Percentiles rank a stretch among this genome's conserved stretches.
phyloP scores from a whole-genome alignment of 2,113 vertebrate genomes.

The Sarotherodon lohbergeri region DNA sequence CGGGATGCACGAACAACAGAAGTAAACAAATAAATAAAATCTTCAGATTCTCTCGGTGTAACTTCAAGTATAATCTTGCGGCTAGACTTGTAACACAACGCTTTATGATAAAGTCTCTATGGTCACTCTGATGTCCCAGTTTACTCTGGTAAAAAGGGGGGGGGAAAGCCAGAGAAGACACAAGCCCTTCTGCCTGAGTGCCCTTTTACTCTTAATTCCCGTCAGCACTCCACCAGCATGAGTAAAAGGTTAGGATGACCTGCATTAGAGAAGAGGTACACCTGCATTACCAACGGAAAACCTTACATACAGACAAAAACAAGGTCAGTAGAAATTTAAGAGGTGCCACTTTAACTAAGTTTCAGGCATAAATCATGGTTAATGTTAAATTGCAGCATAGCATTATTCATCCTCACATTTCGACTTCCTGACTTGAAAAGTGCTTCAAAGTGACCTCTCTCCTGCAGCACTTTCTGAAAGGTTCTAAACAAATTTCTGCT shows the following conservation, averaged over 20 bases:
- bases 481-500: neutral
- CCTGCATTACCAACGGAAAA: neutral
- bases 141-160: neutral
- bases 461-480: neutral
- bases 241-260: neutral
- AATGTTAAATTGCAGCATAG: neutral
- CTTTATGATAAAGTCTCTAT: slow-evolving; percentile 1
- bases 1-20: neutral
- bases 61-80: neutral
- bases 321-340: neutral
- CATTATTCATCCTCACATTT: neutral
- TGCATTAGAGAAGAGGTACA: neutral
- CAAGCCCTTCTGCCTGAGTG: neutral
- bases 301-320: neutral
- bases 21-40: slow-evolving; percentile 13
- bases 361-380: neutral
- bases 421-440: neutral
- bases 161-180: neutral
- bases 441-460: neutral
- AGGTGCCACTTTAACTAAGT: neutral
- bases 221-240: neutral
- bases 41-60: neutral
- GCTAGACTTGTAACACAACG: slow-evolving; percentile 9
- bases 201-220: neutral
- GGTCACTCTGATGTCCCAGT: neutral